These are phyloP conservation scores for Scomberomorus guttatus DNA, from an alignment of 2,797 vertebrate genomes.

Conservation along the genomic window DNA sequence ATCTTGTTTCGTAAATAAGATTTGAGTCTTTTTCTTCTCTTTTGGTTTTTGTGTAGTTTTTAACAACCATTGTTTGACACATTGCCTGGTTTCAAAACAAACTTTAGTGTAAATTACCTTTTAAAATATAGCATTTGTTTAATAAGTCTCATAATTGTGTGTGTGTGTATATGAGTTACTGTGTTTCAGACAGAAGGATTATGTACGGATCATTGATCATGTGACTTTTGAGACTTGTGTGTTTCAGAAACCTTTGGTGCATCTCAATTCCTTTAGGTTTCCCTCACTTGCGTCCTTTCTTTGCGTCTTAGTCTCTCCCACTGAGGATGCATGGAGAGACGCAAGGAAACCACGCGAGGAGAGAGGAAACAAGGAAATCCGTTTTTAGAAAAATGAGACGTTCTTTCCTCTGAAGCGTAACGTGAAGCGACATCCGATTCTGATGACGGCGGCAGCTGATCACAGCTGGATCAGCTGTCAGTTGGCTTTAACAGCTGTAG, in stretches of 20 bases:
- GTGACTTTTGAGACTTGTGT: neutral
- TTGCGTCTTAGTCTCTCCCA: too few species aligned
- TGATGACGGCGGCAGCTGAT: too few species aligned
- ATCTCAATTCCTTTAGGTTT: too few species aligned
- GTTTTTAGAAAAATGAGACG: too few species aligned
- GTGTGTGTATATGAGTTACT: neutral
- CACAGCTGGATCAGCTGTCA: too few species aligned
- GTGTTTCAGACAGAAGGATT: neutral
- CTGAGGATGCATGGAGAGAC: too few species aligned
- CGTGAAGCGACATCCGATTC: too few species aligned
- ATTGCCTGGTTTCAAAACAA: neutral
- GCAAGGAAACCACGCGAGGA: too few species aligned
- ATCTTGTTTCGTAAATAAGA: neutral
- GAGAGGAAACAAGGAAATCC: too few species aligned
- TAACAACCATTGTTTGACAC: neutral
- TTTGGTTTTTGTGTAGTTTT: neutral
- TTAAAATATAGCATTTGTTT: neutral
- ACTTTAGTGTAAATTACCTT: neutral
- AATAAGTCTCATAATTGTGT: neutral
- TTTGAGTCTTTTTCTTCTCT: neutral
- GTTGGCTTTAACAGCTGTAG: too few species aligned
- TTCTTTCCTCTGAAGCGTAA: too few species aligned
- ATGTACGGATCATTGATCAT: neutral
- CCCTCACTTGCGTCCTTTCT: too few species aligned
- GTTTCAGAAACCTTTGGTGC: conserved; percentile 9